phyloP scores from a whole-genome alignment of 2,888 invertebrate genomes.

The Eristalinus aeneus region DNA sequence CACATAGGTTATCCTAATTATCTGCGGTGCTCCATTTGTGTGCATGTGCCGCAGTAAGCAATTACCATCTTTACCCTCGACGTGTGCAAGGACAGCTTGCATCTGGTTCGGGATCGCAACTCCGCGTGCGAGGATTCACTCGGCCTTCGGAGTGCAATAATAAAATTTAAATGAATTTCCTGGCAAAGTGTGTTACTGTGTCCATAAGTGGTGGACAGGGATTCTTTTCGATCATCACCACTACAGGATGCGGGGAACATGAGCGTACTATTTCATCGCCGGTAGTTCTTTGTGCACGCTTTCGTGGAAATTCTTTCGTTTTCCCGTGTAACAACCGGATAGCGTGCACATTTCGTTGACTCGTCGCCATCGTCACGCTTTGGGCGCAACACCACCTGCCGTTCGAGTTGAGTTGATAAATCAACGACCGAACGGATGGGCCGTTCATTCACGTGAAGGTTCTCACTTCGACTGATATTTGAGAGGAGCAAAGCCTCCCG shows the following conservation, averaged over 20 bases:
- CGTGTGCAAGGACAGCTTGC: neutral
- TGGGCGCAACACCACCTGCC: conserved; percentile 6
- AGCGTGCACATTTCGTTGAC: neutral
- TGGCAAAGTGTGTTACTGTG: conserved; percentile 36
- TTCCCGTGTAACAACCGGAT: conserved; percentile 5
- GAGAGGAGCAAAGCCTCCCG: neutral
- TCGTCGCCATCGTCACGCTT: neutral
- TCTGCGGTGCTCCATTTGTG: neutral
- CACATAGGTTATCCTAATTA: conserved; percentile 41
- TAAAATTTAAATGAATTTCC: conserved; percentile 44
- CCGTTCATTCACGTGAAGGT: neutral
- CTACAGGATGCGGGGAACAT: neutral
- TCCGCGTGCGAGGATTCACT: neutral
- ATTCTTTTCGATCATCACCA: neutral
- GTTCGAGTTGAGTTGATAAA: conserved; percentile 18
- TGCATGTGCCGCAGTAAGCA: neutral
- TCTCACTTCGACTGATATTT: neutral
- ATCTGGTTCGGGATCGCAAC: neutral
- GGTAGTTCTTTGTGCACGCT: neutral
- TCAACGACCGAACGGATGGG: neutral
- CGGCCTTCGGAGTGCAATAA: conserved; percentile 21
- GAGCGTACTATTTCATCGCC: neutral
- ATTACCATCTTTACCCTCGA: conserved; percentile 7
- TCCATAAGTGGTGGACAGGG: conserved; percentile 5
- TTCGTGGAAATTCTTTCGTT: neutral